Evolutionary conservation across 2,797 vertebrate species (phyloP).

Genomic region (Lagocephalus sceleratus): DNA sequence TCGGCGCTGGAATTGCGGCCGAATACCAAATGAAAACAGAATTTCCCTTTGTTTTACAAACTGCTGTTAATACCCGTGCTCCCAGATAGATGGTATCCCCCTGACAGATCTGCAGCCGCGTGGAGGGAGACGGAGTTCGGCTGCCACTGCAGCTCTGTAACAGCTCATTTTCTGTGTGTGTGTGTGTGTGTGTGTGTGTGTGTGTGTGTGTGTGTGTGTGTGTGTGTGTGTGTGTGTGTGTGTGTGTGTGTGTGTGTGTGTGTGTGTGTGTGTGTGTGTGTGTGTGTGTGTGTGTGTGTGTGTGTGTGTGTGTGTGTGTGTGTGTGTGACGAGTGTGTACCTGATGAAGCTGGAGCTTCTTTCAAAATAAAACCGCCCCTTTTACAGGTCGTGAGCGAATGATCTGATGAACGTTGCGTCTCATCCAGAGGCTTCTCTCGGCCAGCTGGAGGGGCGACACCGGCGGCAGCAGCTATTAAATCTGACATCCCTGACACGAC

Average conservation of each 20-base stretch:
- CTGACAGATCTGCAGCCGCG: conserved; percentile 38
- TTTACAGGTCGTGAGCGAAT: not conserved
- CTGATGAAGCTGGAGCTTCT: not conserved
- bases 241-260: too few relatives aligned
- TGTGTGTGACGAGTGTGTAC: not conserved
- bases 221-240: too few relatives aligned
- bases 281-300: too few relatives aligned
- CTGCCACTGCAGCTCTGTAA: conserved; percentile 41
- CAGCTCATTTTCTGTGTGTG: conserved; percentile 40
- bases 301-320: too few relatives aligned
- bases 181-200: not conserved
- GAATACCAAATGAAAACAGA: conserved; percentile 69
- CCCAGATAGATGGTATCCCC: conserved; percentile 43
- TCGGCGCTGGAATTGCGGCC: conserved; percentile 55
- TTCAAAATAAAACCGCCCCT: not conserved
- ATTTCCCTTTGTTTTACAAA: conserved; percentile 67
- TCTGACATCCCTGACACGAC: conserved; percentile 73
- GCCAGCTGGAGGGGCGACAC: conserved; percentile 37
- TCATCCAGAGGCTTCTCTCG: conserved; percentile 48
- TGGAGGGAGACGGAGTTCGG: conserved; percentile 27
- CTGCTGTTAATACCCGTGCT: conserved; percentile 62
- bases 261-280: too few relatives aligned
- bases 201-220: too few relatives aligned
- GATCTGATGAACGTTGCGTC: not conserved
- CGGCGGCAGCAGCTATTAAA: conserved; percentile 43